Base-by-base conservation (phyloP, 2,888 invertebrate species). In the Nudaria mundana region DNA sequence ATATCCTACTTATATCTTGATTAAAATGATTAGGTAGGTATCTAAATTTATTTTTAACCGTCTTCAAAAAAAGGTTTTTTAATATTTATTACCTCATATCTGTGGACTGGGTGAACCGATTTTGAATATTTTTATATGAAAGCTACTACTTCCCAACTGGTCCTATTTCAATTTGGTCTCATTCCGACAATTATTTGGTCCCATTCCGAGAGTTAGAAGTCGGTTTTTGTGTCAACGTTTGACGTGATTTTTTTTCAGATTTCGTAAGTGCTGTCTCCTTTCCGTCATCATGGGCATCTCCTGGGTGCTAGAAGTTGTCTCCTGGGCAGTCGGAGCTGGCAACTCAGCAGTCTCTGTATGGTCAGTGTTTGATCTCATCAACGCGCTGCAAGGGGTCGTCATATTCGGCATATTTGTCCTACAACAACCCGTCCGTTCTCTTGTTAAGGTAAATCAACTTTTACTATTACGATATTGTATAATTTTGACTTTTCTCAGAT, bases 281-380 rank as follows among this genome's bases (percentile, higher is more conserved):
- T 93, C 92, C 37, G 80, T 91, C 44, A 90, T 93, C 46, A 92
- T 94, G 91, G 92, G 93, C 0, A 76, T 93, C 5, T 93, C 93
- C 33, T 94, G 94, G 94, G 84, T 91, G 18, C 86, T 93, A 70
- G 94, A 94, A 71, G 86, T 94, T 48, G 89, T 93, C 0, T 93
- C 93, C 0, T 93, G 91, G 91, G 87, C 88, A 31, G 88, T 88
- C 0, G 91, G 90, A 0, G 90, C 90, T 33, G 83, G 89, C 35
- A 71, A 87, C 0, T 67, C 82, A 1, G 81, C 83, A 0, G 79
- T 83, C 13, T 82, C 88, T 5, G 82, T 89, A 10, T 91, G 93
- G 88, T 90, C 92, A 0, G 83, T 93, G 12, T 92, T 93, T 57
- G 93, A 94, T 70, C 87, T 93, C 50, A 82, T 93, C 52, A 94